phyloP scores from a whole-genome alignment of 2,797 vertebrate genomes.

The Xiphophorus birchmanni region DNA sequence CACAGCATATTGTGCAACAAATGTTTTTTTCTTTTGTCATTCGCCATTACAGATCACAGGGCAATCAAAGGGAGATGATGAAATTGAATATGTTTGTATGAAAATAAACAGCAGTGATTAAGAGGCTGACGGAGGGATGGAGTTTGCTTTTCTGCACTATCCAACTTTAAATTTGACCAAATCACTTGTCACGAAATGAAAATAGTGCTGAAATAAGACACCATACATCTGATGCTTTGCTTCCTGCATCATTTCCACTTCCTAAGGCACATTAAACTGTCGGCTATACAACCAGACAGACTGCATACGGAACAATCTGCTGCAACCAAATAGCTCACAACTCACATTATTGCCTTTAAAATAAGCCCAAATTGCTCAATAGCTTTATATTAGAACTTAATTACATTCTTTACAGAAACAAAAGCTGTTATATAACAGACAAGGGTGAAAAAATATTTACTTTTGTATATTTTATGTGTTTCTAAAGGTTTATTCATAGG shows the following conservation, averaged over 20 bases:
- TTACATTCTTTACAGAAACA: slow-evolving; percentile 72
- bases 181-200: slow-evolving; percentile 28
- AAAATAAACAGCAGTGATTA: slow-evolving; percentile 45
- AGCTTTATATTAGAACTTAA: slow-evolving; percentile 36
- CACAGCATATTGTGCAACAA: neutral
- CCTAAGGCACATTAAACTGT: slow-evolving; percentile 92
- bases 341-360: slow-evolving; percentile 58
- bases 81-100: slow-evolving; percentile 22
- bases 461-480: neutral
- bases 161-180: slow-evolving; percentile 55
- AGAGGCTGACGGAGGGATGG: slow-evolving; percentile 35
- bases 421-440: slow-evolving; percentile 12
- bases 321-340: slow-evolving; percentile 38
- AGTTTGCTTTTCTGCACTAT: slow-evolving; percentile 37
- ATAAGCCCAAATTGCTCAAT: slow-evolving; percentile 49
- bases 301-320: slow-evolving; percentile 45
- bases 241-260: slow-evolving; percentile 68
- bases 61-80: slow-evolving; percentile 10
- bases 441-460: slow-evolving; percentile 13
- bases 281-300: slow-evolving; percentile 57
- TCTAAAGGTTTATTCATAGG: slow-evolving; percentile 17
- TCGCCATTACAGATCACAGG: slow-evolving; percentile 54
- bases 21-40: slow-evolving; percentile 23
- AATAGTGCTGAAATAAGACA: slow-evolving; percentile 32
- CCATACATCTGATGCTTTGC: slow-evolving; percentile 34